Evolutionary conservation across 2,888 invertebrate genomes (phyloP), one percentile per base, ranked within the genome.

Genomic region (Steinernema hermaphroditum): DNA sequence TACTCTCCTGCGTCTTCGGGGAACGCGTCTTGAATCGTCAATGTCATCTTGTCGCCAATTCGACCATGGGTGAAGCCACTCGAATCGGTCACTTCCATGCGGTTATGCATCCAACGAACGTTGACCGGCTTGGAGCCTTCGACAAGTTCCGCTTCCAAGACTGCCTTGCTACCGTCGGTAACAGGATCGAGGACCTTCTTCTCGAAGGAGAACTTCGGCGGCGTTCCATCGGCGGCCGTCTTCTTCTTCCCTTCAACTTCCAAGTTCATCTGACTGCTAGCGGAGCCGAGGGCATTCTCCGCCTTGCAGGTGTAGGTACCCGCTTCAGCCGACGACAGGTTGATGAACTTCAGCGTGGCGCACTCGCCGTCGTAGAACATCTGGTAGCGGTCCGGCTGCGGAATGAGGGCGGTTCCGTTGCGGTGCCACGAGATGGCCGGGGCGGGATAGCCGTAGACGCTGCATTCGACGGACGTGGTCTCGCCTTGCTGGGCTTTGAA

Each of bases 1-100:
- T 97, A 99, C 88, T 94, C 94, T 79, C 97, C 97, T 77, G 94
- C 93, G 76, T 86, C 86, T 75, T 85, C 85, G 12, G 86, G 86
- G 79, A 86, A 86, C 29, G 82, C 84, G 75, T 86, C 86, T 32
- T 80, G 80, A 57, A 86, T 83, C n/a, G 73, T 76, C 70, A 86
- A 75, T 62, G 29, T 77, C 74, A 74, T 77, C 72, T 57, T 77
- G 73, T 4, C 74, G 24, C 54, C 70, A 14, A 43, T 27, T 0
- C 77, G 72, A 0, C 32, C 34, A 69, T 79, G 77, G 37, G 74
- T 74, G 77, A 85, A 83, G 54, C 78, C 82, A 12, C 78, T 74
- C 16, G 81, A 81, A 71, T 84, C 80, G 46, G 72, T 73, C 70
- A 86, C 69, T 77, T 81, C 76, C 29, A 86, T 76, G 43, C 81